A percentile compares a stretch with the other conserved stretches of the same genome.
phyloP scores from a whole-genome alignment of 2,113 vertebrate genomes.

The Hemibagrus wyckioides region DNA sequence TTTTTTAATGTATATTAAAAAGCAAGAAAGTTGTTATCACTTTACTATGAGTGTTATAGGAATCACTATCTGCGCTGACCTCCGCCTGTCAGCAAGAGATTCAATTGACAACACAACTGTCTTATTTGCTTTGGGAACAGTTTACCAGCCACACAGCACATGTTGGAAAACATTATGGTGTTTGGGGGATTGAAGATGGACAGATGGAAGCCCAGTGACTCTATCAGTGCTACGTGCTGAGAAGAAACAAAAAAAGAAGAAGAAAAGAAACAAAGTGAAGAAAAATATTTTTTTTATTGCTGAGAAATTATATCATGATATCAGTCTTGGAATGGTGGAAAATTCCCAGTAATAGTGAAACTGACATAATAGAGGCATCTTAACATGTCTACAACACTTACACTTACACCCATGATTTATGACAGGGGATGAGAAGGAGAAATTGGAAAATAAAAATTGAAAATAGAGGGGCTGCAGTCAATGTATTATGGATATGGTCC shows the following conservation, averaged over 20 bases:
- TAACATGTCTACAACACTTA: no score
- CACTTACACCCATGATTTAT: neutral
- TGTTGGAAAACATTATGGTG: neutral
- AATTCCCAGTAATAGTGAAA: neutral
- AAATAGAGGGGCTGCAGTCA: no score
- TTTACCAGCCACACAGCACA: neutral
- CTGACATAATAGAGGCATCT: neutral
- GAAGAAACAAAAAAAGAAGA: neutral
- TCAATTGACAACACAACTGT: neutral
- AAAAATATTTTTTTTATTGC: neutral
- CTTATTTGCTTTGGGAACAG: constrained; percentile 7
- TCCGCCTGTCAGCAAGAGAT: constrained; percentile 6
- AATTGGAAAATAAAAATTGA: no score
- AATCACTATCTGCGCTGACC: neutral
- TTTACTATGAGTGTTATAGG: neutral
- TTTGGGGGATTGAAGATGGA: neutral
- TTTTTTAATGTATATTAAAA: neutral
- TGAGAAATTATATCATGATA: neutral
- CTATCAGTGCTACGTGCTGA: neutral
- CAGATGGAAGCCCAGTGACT: neutral
- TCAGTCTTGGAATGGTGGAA: neutral
- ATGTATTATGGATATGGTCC: no score
- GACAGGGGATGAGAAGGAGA: no score
- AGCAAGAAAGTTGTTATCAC: neutral
- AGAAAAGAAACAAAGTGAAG: neutral